Percentiles rank a stretch among this genome's conserved stretches.
These are phyloP conservation scores for Thripadectes ignobilis DNA, from an alignment of 2,797 vertebrate species.

Conservation along the genomic window DNA sequence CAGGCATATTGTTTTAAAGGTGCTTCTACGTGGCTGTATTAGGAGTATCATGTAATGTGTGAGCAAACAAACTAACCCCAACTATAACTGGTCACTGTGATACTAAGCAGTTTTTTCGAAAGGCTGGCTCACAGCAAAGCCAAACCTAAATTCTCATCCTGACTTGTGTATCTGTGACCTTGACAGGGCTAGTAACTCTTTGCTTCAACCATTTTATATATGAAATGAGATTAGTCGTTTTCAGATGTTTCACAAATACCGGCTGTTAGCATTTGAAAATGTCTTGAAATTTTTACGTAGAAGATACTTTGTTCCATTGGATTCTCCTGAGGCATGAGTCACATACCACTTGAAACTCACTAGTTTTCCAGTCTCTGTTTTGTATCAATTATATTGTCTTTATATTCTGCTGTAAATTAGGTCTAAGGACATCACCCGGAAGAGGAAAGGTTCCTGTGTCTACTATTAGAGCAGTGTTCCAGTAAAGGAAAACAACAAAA, in stretches of 20 bases:
- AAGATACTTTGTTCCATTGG: neutral
- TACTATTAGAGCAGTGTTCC: neutral
- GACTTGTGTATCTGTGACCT: neutral
- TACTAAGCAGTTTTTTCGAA: neutral
- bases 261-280: neutral
- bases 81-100: fast-evolving
- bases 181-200: neutral
- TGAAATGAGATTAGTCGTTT: neutral
- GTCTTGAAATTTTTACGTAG: neutral
- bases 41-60: neutral
- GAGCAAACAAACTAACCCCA: neutral
- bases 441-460: neutral
- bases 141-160: neutral
- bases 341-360: neutral
- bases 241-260: neutral
- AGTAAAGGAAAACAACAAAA: neutral
- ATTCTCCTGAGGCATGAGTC: neutral
- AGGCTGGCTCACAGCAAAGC: neutral
- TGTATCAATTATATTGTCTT: neutral
- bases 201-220: neutral
- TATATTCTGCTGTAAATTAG: neutral
- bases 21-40: neutral
- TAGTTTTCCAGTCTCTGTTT: neutral
- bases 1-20: neutral
- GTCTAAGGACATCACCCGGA: neutral